Base-by-base conservation (phyloP, 2,888 invertebrate species). In the Idaea straminata region DNA sequence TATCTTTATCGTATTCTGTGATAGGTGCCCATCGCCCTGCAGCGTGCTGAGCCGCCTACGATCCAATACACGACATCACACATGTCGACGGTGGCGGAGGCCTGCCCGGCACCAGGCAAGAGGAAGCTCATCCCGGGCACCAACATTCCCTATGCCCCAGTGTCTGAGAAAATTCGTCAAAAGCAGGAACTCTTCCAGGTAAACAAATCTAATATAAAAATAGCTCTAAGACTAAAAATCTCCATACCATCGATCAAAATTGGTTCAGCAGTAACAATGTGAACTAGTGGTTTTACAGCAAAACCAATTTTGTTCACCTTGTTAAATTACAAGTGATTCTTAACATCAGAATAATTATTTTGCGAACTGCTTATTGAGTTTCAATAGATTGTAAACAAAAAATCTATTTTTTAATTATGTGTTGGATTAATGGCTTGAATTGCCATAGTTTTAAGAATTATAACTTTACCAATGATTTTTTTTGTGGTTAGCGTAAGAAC, bases 131-230 rank as follows among this genome's bases (percentile, higher is more conserved):
- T 92, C 35, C 92, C 93, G 61, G 93, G 92, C 59, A 92, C 92
- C 71, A 92, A 91, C 77, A 82, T 73, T 57, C 87, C 90, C 1
- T 93, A 86, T 75, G 73, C 88, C 4, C 85, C 87, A 3, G 77
- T 93, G 2, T 72, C 83, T 0, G 89, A 91, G 62, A 77, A 77
- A 59, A 81, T 93, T 69, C 87, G 83, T 67, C 83, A 85, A 70
- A 75, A 77, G 25, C 92, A 92, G 71, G 81, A 85, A 66, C 78
- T 78, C 6, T 93, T 93, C 86, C 92, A 91, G 88, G 93, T 92
- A 82, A 70, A 10, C 13, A 13, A 47, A 10, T 13, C 10, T 47
- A 4, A 47, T 47, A 13, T 47, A 13, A 47, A 47, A 13, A 47
- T 47, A 15, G 5, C 15, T 15, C 58, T 15, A 15, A 5, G 13